These are phyloP conservation scores for Typhlomys cinereus DNA, from an alignment of 2,113 vertebrate genomes.

Conservation along the genomic window DNA sequence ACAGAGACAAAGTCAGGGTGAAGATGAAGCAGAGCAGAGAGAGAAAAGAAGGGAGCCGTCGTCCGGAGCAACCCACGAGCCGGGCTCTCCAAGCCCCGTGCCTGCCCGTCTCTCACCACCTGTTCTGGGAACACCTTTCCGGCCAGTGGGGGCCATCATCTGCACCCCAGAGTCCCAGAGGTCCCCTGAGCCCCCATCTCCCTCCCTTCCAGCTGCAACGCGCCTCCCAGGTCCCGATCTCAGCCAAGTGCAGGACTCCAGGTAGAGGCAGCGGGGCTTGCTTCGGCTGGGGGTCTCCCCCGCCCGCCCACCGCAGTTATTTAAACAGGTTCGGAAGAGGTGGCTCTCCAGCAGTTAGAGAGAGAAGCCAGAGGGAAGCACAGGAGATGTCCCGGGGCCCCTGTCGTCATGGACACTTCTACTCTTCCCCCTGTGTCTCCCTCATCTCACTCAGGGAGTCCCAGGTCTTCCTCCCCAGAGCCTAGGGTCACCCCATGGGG, in stretches of 20 bases:
- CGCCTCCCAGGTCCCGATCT: background rate
- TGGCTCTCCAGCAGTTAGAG: background rate
- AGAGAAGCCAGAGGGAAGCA: background rate
- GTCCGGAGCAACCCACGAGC: background rate
- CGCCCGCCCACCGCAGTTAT: background rate
- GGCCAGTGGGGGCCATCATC: background rate
- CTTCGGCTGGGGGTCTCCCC: background rate
- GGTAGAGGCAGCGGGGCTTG: background rate
- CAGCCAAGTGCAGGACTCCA: background rate
- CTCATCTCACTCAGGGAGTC: background rate
- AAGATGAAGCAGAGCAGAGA: too few relatives aligned
- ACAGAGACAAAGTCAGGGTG: too few relatives aligned
- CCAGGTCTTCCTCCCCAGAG: background rate
- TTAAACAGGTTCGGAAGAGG: background rate
- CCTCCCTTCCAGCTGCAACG: background rate
- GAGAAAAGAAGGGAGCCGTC: background rate
- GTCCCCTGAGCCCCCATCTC: background rate
- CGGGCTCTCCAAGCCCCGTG: background rate
- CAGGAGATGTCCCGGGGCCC: background rate
- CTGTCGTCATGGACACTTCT: background rate
- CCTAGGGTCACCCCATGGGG: background rate
- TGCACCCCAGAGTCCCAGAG: background rate
- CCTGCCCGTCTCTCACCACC: background rate
- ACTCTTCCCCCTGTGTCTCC: background rate
- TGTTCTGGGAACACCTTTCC: background rate